Evolutionary conservation across 35 echinoderm and acorn worm species (phyloP), one percentile per base, ranked within the genome.

Genomic region (Strongylocentrotus purpuratus): DNA sequence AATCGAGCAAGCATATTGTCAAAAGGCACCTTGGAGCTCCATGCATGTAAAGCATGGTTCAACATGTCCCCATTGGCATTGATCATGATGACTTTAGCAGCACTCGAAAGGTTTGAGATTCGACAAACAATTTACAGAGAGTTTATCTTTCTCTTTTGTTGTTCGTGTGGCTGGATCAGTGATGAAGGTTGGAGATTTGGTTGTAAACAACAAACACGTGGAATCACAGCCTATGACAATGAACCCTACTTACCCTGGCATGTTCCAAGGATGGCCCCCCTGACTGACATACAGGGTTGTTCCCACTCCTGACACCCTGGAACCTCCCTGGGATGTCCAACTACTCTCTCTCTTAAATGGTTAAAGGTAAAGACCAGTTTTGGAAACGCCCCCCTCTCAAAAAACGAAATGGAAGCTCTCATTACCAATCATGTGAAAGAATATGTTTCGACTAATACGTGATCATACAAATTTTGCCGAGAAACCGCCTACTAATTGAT

Each of bases 171-270:
- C 32, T 45, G 87, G 87, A 89, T 89, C 87, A 89, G 87, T 28
- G 87, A 33, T 46, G 87, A 89, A 89, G 87, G 87, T 89, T 89
- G 45, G 87, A 89, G 87, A 89, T 89, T 89, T 89, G 12, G 87
- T 33, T 89, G 33, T 89, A 89, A 89, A 89, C 87, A 45, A 33
- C 87, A 89, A 89, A 89, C 87, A 89, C 31, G 25, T 89, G 87
- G 87, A 46, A 33, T 11, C 45, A 45, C 1, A 46, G 45, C 31
- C 33, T 20, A 12, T 89, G 87, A 89, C 87, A 89, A 89, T 89
- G 87, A 89, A 89, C 87, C 87, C 87, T 33, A 22, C 87, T 46
- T 89, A 33, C 87, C 87, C 32, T 89, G 87, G 32, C 87, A 89
- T 89, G 87, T 89, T 5, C 33, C 45, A 89, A 45, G 87, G 87